phyloP scores from a whole-genome alignment of 2,113 vertebrate genomes.

The Nesoenas mayeri region DNA sequence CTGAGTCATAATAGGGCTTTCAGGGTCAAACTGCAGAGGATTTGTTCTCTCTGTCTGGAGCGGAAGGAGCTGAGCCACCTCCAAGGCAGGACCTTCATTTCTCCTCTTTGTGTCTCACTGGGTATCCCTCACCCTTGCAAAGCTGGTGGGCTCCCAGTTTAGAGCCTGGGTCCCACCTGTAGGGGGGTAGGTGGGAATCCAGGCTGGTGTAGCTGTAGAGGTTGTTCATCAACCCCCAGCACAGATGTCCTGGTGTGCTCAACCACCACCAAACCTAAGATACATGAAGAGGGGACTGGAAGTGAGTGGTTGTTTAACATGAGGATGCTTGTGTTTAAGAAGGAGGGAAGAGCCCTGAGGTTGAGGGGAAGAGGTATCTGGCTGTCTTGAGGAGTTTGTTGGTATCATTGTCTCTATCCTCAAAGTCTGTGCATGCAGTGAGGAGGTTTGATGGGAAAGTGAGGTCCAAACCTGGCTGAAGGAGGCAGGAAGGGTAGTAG shows the following conservation, averaged over 20 bases:
- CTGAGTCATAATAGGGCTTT: neutral
- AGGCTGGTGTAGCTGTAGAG: neutral
- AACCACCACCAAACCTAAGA: neutral
- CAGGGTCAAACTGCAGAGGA: neutral
- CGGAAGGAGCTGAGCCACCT: neutral
- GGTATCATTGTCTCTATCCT: neutral
- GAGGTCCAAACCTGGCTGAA: neutral
- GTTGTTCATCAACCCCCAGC: neutral
- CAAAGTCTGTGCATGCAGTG: neutral
- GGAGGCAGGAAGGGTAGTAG: neutral
- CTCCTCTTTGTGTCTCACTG: neutral
- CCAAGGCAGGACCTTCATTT: neutral
- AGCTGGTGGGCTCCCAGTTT: neutral
- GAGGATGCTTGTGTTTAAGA: neutral
- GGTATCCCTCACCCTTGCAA: neutral
- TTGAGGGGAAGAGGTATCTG: neutral
- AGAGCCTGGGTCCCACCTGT: neutral
- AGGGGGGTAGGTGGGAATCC: neutral
- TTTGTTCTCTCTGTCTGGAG: neutral
- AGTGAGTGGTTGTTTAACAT: neutral
- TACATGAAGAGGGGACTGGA: neutral
- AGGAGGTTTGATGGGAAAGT: neutral
- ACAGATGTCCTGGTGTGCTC: neutral
- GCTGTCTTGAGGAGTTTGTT: neutral
- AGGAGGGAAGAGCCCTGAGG: neutral